These are phyloP conservation scores for Macropus fuliginosus DNA, from an alignment of 2,797 vertebrate genomes.

Conservation along the genomic window DNA sequence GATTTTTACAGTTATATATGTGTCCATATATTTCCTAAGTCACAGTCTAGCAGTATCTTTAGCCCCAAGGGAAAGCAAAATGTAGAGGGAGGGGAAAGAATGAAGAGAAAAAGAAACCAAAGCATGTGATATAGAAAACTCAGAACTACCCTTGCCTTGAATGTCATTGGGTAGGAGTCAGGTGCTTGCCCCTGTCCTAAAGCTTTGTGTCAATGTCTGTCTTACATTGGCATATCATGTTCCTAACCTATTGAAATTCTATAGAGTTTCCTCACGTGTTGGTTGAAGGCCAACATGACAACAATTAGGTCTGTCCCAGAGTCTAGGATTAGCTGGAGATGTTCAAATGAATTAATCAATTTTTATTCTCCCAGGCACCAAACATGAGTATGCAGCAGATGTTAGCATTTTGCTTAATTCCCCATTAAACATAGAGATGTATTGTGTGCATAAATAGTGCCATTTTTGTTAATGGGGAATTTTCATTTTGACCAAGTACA, in stretches of 20 bases:
- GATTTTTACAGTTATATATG: not conserved
- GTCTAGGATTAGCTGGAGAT: not conserved
- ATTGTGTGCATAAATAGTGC: conserved; percentile 9
- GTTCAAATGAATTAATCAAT: conserved; percentile 6
- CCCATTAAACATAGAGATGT: conserved; percentile 5
- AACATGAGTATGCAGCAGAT: not conserved
- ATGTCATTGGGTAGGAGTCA: not conserved
- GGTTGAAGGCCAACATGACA: not conserved
- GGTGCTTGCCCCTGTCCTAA: not conserved
- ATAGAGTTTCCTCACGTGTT: not conserved
- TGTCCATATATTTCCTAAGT: conserved; percentile 16
- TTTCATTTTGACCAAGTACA: not conserved
- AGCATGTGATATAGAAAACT: not conserved
- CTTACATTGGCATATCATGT: conserved; percentile 11
- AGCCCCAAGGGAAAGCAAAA: conserved; percentile 17
- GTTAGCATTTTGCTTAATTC: conserved; percentile 33
- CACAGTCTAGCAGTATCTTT: not conserved
- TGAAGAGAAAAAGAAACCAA: not conserved
- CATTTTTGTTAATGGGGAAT: conserved; percentile 8
- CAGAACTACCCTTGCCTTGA: not conserved
- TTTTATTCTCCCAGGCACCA: conserved; percentile 25
- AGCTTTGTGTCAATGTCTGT: not conserved
- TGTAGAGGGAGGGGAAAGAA: not conserved
- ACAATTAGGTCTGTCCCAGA: conserved; percentile 14
- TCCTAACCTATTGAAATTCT: conserved; percentile 27